Percentiles rank a stretch among this genome's conserved stretches.
These are phyloP conservation scores for Ploceus nigricollis DNA, from an alignment of 2,113 vertebrate genomes.

Conservation along the genomic window DNA sequence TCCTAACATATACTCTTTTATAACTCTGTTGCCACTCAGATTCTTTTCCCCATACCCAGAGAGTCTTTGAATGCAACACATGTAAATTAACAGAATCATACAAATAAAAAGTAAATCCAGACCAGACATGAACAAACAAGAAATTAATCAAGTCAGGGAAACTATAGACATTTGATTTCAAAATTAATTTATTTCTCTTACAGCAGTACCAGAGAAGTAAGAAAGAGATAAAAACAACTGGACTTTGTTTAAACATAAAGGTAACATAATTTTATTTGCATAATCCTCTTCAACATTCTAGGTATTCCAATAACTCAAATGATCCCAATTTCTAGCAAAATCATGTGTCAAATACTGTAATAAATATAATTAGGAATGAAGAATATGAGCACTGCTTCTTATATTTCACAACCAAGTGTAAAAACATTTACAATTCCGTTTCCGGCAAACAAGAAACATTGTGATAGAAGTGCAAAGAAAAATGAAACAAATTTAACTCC, in stretches of 20 bases:
- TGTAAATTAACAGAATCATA: neutral
- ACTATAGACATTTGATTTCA: neutral
- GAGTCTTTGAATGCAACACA: fast-evolving
- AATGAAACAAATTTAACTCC: neutral
- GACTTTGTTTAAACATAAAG: neutral
- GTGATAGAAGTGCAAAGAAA: neutral
- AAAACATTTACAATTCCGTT: neutral
- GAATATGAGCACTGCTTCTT: neutral
- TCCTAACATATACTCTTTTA: neutral
- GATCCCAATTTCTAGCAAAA: neutral
- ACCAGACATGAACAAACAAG: neutral
- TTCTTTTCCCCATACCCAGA: neutral
- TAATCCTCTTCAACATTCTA: neutral
- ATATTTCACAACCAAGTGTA: neutral
- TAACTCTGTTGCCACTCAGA: neutral
- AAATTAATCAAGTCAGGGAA: neutral
- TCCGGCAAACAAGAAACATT: neutral
- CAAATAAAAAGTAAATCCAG: neutral
- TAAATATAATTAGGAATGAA: neutral
- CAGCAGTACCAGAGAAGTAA: neutral
- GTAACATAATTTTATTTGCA: neutral
- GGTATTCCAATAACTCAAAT: neutral
- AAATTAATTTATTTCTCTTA: neutral
- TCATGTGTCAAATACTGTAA: neutral
- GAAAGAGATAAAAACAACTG: neutral